phyloP scores from a whole-genome alignment of 1,140 invertebrate species.

The Colletes gigas region DNA sequence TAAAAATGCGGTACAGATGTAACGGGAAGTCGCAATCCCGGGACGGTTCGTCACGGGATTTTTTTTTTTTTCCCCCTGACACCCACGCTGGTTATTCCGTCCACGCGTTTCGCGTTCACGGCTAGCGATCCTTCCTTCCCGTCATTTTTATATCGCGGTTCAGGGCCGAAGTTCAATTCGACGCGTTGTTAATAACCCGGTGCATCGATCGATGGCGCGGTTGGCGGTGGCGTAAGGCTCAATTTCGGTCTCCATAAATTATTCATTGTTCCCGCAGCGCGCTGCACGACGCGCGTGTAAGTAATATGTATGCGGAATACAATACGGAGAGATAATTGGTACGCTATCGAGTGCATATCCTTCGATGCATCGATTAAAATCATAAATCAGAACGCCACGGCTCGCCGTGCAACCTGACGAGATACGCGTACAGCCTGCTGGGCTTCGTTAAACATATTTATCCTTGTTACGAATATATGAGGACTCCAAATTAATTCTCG shows the following conservation, averaged over 20 bases:
- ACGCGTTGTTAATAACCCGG: constrained; percentile 36
- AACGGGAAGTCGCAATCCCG: constrained; percentile 9
- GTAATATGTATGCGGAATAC: constrained; percentile 38
- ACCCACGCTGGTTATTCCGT: neutral
- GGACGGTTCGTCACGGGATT: neutral
- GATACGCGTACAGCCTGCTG: no score
- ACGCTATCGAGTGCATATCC: constrained; percentile 14
- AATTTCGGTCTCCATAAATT: constrained; percentile 49
- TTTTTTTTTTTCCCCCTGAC: neutral
- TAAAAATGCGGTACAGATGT: constrained; percentile 32
- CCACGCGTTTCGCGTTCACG: neutral
- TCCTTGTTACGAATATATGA: no score
- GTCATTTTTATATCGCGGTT: neutral
- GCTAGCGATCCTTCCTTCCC: no score
- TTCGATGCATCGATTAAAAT: constrained; percentile 18
- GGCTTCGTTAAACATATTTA: no score
- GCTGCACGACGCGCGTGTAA: constrained; percentile 16
- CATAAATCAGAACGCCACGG: neutral
- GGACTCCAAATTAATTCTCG: no score
- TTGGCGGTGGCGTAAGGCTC: constrained; percentile 29
- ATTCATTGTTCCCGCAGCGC: constrained; percentile 39
- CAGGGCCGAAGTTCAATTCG: constrained; percentile 3
- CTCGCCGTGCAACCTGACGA: neutral
- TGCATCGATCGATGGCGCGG: constrained; percentile 20
- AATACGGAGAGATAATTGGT: constrained; percentile 31